Evolutionary conservation across 2,113 vertebrate genomes (phyloP).

Genomic region (Pangasianodon hypophthalmus): DNA sequence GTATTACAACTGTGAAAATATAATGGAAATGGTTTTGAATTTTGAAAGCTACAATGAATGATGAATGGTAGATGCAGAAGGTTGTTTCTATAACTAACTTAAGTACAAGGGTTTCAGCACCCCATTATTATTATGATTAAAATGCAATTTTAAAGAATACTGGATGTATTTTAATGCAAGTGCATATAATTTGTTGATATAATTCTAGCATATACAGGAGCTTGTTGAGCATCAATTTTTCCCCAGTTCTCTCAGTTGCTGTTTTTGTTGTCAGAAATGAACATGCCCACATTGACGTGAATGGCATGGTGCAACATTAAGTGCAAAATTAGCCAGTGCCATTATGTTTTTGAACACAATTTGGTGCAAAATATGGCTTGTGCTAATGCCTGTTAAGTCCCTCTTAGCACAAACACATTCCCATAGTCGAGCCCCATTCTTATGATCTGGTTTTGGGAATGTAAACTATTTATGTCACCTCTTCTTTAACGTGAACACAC

Average conservation of each 20-base stretch:
- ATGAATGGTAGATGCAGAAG: neutral
- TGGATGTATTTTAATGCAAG: neutral
- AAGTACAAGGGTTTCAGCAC: neutral
- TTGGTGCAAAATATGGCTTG: neutral
- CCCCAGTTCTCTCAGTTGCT: neutral
- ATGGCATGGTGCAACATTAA: neutral
- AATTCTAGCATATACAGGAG: conserved; percentile 3
- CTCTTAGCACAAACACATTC: neutral
- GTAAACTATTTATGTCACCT: neutral
- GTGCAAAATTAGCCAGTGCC: neutral
- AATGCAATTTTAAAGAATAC: neutral
- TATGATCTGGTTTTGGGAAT: neutral
- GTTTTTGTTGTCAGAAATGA: neutral
- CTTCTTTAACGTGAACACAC: neutral
- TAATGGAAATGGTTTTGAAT: neutral
- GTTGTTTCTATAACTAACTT: neutral
- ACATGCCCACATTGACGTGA: neutral
- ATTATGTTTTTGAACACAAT: neutral
- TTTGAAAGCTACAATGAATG: neutral
- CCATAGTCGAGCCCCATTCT: neutral
- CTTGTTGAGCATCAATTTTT: neutral
- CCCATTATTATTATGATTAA: neutral
- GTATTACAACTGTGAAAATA: neutral
- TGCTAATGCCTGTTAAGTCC: neutral
- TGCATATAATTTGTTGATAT: neutral